A percentile compares a stretch with the other conserved stretches of the same genome.
phyloP scores from a whole-genome alignment of 2,797 vertebrate species.

The Sebastes oblongus region DNA sequence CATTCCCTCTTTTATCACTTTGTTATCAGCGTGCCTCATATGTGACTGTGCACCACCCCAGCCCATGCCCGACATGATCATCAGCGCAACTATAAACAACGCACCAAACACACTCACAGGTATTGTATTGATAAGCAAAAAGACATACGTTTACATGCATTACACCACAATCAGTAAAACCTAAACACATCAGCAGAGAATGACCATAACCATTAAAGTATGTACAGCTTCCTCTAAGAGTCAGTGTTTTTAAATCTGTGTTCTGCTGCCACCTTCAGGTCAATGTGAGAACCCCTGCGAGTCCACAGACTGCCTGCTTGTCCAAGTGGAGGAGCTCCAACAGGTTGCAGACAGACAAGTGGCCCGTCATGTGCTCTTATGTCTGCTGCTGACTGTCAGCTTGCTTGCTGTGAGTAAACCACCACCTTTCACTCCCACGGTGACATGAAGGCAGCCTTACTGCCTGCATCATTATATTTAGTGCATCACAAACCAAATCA shows the following conservation, averaged over 20 bases:
- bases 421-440: slow-evolving; percentile 15
- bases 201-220: neutral
- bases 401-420: slow-evolving; percentile 89
- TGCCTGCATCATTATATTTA: slow-evolving; percentile 30
- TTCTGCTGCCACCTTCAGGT: slow-evolving; percentile 73
- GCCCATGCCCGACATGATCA: slow-evolving; percentile 79
- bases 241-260: neutral
- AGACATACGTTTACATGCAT: neutral
- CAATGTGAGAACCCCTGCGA: slow-evolving; percentile 85
- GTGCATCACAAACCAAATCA: slow-evolving; percentile 22
- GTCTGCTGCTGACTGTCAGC: slow-evolving; percentile 88
- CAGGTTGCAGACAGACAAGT: slow-evolving; percentile 86
- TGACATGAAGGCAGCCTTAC: slow-evolving; percentile 26
- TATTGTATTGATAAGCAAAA: slow-evolving; percentile 62
- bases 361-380: slow-evolving; percentile 89
- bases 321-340: slow-evolving; percentile 86
- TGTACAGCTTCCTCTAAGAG: neutral
- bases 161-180: neutral
- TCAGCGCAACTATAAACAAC: slow-evolving; percentile 67
- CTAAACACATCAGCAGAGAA: neutral
- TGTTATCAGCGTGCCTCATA: slow-evolving; percentile 81
- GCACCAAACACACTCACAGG: slow-evolving; percentile 79
- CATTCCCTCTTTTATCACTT: slow-evolving; percentile 5
- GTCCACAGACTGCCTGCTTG: slow-evolving; percentile 86
- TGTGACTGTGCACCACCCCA: slow-evolving; percentile 84